A percentile compares a stretch with the other conserved stretches of the same genome.
phyloP scores from a whole-genome alignment of 2,797 vertebrate genomes.

The Sebastes diploproa region DNA sequence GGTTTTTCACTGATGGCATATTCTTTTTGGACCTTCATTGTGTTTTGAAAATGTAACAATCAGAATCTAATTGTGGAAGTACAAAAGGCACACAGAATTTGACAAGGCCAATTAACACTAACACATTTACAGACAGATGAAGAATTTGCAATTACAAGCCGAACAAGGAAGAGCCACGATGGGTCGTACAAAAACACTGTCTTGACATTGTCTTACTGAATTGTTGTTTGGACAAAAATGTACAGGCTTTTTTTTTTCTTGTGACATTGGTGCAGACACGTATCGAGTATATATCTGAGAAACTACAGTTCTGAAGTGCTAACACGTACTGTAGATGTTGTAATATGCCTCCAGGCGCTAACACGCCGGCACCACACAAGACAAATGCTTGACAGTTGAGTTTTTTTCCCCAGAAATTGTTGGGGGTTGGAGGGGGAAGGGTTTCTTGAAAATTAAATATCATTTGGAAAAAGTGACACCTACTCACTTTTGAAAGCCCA shows the following conservation, averaged over 20 bases:
- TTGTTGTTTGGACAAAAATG: not conserved
- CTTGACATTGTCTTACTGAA: not conserved
- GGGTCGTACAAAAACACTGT: not conserved
- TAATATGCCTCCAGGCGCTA: not conserved
- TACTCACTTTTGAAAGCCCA: constrained; percentile 20
- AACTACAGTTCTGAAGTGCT: not conserved
- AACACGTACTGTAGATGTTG: not conserved
- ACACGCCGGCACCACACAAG: not conserved
- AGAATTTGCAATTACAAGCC: not conserved
- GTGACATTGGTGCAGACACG: not conserved
- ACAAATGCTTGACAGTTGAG: constrained; percentile 20
- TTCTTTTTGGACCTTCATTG: not conserved
- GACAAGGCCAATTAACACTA: not conserved
- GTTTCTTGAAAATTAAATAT: constrained; percentile 7
- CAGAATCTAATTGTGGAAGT: not conserved
- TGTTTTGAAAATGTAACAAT: not conserved
- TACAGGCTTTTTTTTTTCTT: not conserved
- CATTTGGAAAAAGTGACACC: constrained; percentile 20
- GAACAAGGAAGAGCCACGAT: not conserved
- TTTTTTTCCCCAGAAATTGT: not conserved
- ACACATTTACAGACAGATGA: not conserved
- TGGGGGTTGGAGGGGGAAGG: fast-evolving
- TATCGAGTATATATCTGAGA: not conserved
- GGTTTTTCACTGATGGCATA: not conserved
- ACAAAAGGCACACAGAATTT: not conserved